Base-by-base conservation (phyloP, 2,888 invertebrate species). In the Urechis unicinctus region DNA sequence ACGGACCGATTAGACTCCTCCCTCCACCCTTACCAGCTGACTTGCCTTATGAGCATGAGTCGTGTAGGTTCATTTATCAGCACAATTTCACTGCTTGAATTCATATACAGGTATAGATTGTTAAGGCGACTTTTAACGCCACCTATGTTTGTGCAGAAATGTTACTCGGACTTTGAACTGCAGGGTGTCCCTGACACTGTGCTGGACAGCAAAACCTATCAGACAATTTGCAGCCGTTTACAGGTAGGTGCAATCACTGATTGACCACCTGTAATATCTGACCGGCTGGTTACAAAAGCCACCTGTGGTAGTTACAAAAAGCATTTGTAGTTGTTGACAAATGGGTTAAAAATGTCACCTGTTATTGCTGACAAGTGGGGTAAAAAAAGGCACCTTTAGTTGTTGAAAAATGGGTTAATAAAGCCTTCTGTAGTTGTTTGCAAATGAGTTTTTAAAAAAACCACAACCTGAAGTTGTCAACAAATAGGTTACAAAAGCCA, bases 181-280 rank as follows among this genome's bases (percentile, higher is more conserved):
- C 97, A 98, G 82, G 97, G 97, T 64, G 95, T 98, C 46, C 91
- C 93, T 79, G 96, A 97, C 74, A 95, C 96, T 77, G 91, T 92
- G 79, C 82, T 98, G 57, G 94, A 95, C 82, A 92, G 91, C 61
- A 95, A 95, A 82, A 86, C 86, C 66, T 97, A 97, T 83, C 91
- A 93, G 81, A 88, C 86, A 59, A 89, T 97, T 68, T 87, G 89
- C 56, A 88, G 89, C 67, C 85, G 98, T 68, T 90, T 98, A 88
- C 92, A 94, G 80, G 91, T 97, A 25, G 45, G 41, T n/a, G n/a
- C n/a, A n/a, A n/a, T n/a, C n/a, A n/a, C n/a, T n/a, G n/a, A n/a
- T n/a, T n/a, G n/a, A n/a, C n/a, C n/a, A n/a, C n/a, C n/a, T n/a
- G n/a, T n/a, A n/a, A n/a, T n/a, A n/a, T n/a, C n/a, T n/a, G n/a